A percentile compares a stretch with the other conserved stretches of the same genome.
phyloP scores from a whole-genome alignment of 2,113 vertebrate species.

The Lagopus muta region DNA sequence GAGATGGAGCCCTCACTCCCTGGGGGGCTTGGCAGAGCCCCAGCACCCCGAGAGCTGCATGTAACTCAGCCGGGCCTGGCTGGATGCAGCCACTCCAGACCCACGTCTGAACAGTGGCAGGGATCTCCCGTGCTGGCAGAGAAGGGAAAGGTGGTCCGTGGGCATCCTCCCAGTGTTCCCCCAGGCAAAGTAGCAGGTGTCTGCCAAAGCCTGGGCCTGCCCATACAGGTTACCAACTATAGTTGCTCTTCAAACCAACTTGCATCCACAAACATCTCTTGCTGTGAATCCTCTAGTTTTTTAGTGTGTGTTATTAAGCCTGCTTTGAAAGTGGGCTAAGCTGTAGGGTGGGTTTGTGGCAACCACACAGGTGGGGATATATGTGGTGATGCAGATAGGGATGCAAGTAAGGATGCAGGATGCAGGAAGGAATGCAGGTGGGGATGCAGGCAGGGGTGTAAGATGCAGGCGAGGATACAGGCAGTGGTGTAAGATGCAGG shows the following conservation, averaged over 20 bases:
- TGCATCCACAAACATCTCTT: fast-evolving
- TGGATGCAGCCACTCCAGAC: neutral
- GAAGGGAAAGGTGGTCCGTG: neutral
- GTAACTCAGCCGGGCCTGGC: fast-evolving
- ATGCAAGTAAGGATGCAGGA: neutral
- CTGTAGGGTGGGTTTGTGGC: neutral
- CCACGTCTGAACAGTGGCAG: neutral
- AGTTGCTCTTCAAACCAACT: neutral
- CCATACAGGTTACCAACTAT: fast-evolving
- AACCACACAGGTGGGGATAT: neutral
- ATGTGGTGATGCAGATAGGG: neutral
- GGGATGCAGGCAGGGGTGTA: neutral
- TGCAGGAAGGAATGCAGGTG: neutral
- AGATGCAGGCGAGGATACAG: too few species aligned
- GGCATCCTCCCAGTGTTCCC: neutral
- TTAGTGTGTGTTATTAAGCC: fast-evolving
- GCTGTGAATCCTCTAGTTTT: neutral
- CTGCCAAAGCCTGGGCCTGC: neutral
- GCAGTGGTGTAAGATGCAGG: neutral
- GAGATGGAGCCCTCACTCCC: neutral
- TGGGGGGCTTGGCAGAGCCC: neutral
- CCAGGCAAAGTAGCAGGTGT: neutral
- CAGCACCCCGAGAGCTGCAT: neutral
- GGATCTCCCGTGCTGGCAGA: neutral
- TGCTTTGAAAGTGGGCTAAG: neutral